Percentiles rank a stretch among this genome's conserved stretches.
Conservation (phyloP, 2,888 invertebrate genomes). For the Leptopilina drosophilae region DNA sequence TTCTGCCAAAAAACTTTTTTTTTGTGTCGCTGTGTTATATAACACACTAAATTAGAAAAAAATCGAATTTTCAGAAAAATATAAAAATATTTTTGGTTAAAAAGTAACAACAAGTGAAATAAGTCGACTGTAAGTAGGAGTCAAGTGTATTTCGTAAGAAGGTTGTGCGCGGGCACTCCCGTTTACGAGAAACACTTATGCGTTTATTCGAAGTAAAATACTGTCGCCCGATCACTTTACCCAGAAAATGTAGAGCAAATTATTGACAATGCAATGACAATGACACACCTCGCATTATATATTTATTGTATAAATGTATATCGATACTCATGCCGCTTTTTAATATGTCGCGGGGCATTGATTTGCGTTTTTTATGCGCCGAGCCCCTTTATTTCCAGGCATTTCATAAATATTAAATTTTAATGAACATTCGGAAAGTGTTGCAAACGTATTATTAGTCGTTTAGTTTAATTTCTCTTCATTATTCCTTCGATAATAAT, state of each 20-base stretch:
- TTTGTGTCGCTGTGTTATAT: too few species aligned
- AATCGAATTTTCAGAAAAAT: too few species aligned
- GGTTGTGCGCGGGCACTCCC: constrained; percentile 48
- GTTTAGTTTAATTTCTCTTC: too few species aligned
- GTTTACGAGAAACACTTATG: constrained; percentile 56
- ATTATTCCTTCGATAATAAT: too few species aligned
- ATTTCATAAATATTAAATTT: constrained; percentile 72
- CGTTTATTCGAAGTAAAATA: constrained; percentile 33
- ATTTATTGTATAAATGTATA: constrained; percentile 29
- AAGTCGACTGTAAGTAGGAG: background rate
- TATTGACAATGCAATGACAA: constrained; percentile 60
- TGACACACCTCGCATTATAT: constrained; percentile 64
- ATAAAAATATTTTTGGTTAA: background rate
- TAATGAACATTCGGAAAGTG: constrained; percentile 60
- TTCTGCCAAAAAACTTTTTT: too few species aligned
- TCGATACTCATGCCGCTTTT: background rate
- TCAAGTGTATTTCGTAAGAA: background rate
- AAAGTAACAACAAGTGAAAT: background rate
- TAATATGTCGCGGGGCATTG: constrained; percentile 51
- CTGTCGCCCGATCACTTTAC: constrained; percentile 45
- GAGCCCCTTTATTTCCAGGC: constrained; percentile 66
- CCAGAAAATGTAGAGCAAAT: constrained; percentile 67
- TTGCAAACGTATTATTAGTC: too few species aligned
- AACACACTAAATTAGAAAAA: too few species aligned
- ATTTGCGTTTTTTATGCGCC: constrained; percentile 55